Evolutionary conservation across 2,797 vertebrate genomes (phyloP), one percentile per base, ranked within the genome.

Genomic region (Chelidonichthys spinosus): DNA sequence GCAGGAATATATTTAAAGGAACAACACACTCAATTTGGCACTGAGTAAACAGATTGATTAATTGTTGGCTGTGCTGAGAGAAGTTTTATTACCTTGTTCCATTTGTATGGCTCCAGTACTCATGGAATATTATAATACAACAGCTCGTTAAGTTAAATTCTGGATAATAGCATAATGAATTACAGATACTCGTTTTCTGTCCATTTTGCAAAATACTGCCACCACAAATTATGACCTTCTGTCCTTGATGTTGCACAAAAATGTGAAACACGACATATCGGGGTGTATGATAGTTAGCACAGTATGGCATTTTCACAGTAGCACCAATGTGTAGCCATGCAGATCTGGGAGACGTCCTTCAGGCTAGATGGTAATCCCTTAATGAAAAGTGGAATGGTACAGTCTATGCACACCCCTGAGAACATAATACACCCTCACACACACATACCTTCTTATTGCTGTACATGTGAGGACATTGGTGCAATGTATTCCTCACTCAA

Each of bases 331-430:
- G 44, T n/a, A 11, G 50, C 37, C 10, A 35, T 54, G 36, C 61
- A 72, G 66, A 82, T 74, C 56, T 59, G 40, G 59, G 76, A 44
- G 15, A 69, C 17, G 79, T 81, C 63, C 68, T 79, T 79, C 66
- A 74, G 50, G 18, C 42, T 36, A 37, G 69, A 58, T 72, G 85
- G 55, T 91, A 87, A 89, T 91, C 76, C 67, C 36, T 65, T 42
- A 39, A 72, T 85, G 74, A 74, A 68, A 69, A 81, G 37, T 64
- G 66, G 87, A 82, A 87, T 87, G 84, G 62, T 79, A 75, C 63
- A 64, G 81, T 74, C 84, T 46, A 92, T 61, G 11, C 81, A 92
- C 83, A 91, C 89, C 78, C 86, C 83, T 91, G 93, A 83, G 90
- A 94, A 79, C 66, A 68, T 42, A 43, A 72, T 7, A 53, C 46